These are phyloP conservation scores for Actinemys pallida DNA, from an alignment of 2,113 vertebrate genomes.

Conservation along the genomic window DNA sequence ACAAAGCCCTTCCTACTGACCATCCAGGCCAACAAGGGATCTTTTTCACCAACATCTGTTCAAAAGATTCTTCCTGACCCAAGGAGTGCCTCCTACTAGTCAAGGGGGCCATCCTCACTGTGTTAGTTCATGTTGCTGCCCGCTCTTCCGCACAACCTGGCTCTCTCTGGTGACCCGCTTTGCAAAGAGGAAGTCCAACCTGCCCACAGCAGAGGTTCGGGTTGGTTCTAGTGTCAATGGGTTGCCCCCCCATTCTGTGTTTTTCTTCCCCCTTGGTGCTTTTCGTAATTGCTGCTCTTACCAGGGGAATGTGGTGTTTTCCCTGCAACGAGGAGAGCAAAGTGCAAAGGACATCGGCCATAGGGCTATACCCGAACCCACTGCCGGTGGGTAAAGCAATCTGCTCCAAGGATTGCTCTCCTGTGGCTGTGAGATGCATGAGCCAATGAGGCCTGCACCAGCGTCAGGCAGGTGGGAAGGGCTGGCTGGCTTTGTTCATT, in stretches of 20 bases:
- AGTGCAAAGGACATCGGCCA: background rate
- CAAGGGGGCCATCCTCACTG: background rate
- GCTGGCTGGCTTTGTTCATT: background rate
- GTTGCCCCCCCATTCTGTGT: background rate
- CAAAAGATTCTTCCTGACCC: background rate
- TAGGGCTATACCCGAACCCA: background rate
- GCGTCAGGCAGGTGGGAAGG: background rate
- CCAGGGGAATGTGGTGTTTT: background rate
- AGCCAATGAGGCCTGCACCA: background rate
- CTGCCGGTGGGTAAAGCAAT: background rate
- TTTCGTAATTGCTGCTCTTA: background rate
- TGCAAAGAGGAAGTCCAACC: background rate
- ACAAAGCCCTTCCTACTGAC: background rate
- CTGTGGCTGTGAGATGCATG: background rate
- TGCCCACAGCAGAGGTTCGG: background rate
- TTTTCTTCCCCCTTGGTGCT: background rate
- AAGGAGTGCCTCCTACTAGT: background rate
- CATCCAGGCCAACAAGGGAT: background rate
- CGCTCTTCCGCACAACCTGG: background rate
- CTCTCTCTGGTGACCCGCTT: background rate
- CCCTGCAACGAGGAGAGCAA: background rate
- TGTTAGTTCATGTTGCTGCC: background rate
- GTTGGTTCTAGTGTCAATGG: background rate
- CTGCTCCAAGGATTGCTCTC: background rate
- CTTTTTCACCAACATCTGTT: background rate